Base-by-base conservation (phyloP, 2,888 invertebrate species). In the Sphecodes monilicornis region DNA sequence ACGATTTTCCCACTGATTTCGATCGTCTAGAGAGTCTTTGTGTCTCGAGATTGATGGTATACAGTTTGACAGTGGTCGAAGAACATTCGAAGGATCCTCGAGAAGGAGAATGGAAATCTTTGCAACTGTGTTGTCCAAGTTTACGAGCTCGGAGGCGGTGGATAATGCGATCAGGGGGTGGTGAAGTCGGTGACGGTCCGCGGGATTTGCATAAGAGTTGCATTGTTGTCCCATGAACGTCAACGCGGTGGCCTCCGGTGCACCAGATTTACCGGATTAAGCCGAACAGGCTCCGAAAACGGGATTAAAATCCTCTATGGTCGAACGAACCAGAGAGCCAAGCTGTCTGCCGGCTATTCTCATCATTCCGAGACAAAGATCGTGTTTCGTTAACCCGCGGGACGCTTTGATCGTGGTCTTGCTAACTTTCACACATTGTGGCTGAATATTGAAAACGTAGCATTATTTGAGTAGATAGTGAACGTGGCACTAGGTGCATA, bases 191-290 rank as follows among this genome's bases (percentile, higher is more conserved):
- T 54, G 57, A 76, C 41, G 66, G 39, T 26, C 8, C n/a, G 8
- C 16, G 22, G n/a, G n/a, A 76, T 82, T 72, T 76, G 66, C 82
- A 82, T 81, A 83, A 82, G 71, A 66, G 54, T 82, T 54, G 11
- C 50, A 39, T 70, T 71, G 75, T 82, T 81, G 81, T 54, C 70
- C 70, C 75, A 70, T 81, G 50, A 75, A 64, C 64, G 64, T 80
- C 74, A 46, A 80, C 74, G 26, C 57, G n/a, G 26, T 36, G 50
- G 50, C n/a, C 5, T n/a, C n/a, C 22, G 22, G 41, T 16, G 74
- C 41, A n/a, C 64, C 22, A 46, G 50, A 81, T 81, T 81, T 75
- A 66, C 41, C 18, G 41, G 60, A 64, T 74, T 70, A 73, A 75
- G 2, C 16, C n/a, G 39, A 26, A 41, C 22, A 8, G 18, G 29